Evolutionary conservation across 2,113 vertebrate species (phyloP), one percentile per base, ranked within the genome.

Genomic region (Ondatra zibethicus): DNA sequence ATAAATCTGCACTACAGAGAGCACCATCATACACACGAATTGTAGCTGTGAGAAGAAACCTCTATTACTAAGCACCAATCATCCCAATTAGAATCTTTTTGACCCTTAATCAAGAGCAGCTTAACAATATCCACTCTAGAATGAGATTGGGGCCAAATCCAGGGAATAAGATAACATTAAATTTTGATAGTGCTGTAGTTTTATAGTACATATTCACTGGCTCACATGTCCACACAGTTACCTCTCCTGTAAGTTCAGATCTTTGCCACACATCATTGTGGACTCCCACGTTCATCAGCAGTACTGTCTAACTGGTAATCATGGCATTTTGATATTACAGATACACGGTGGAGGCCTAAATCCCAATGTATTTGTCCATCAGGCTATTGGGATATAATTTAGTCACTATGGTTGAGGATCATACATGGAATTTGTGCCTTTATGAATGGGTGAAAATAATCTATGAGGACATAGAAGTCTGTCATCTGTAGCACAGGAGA

Each of bases 101-200:
- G 50, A 95, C 50, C 66, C 19, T 58, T 72, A 70, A 91, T 84
- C 55, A 92, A 76, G 93, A 96, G 75, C 19, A 95, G 42, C 70
- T 89, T 95, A 77, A 72, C 7, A 39, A 68, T 16, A 82, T 36
- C 7, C 1, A 29, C 21, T 65, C 19, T 91, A 78, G 86, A 89
- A 85, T 55, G 19, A 95, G 61, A 86, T 0, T 82, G 58, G 12
- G 9, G 52, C 29, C 70, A 89, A 93, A 58, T 72, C 45, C 58
- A 94, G 92, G 42, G 39, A 91, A 50, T 25, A 80, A 19, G 2
- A 47, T 27, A 95, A 63, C 27, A 92, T 47, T 81, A 84, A 52
- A 70, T 42, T 92, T 78, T 87, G 29, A 66, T 39, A 61, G 19
- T 14, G 29, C 14, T 76, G 0, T 55, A 12, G 21, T 91, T 91